Evolutionary conservation across 2,113 vertebrate genomes (phyloP).

Genomic region (Amblyornis subalaris): DNA sequence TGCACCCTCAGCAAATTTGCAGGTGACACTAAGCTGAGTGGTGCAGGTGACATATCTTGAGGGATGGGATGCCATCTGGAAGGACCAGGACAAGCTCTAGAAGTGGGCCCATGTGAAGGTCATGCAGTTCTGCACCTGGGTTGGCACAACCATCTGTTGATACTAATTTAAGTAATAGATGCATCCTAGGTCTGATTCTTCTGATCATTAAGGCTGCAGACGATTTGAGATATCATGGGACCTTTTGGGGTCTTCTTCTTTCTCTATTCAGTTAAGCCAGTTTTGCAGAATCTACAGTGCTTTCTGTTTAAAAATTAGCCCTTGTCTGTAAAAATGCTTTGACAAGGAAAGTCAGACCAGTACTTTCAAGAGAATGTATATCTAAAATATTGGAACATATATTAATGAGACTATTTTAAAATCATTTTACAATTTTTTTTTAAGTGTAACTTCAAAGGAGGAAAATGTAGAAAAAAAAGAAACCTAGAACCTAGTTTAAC

Average conservation of each 20-base stretch:
- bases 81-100: not conserved
- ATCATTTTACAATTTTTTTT: not conserved
- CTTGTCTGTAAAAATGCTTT: not conserved
- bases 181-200: not conserved
- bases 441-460: not conserved
- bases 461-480: not conserved
- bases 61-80: not conserved
- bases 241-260: not conserved
- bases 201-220: not conserved
- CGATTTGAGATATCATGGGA: not conserved
- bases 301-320: not conserved
- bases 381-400: not conserved
- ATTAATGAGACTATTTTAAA: not conserved
- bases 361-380: not conserved
- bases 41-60: not conserved
- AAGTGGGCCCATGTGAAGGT: not conserved
- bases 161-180: not conserved
- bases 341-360: not conserved
- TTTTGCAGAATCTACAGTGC: not conserved
- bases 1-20: not conserved
- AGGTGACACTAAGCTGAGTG: not conserved
- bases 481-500: not conserved
- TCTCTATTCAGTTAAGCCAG: not conserved
- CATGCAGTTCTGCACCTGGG: not conserved
- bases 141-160: not conserved